Evolutionary conservation across 1,140 invertebrate genomes (phyloP).

Genomic region (Pectinophora gossypiella): DNA sequence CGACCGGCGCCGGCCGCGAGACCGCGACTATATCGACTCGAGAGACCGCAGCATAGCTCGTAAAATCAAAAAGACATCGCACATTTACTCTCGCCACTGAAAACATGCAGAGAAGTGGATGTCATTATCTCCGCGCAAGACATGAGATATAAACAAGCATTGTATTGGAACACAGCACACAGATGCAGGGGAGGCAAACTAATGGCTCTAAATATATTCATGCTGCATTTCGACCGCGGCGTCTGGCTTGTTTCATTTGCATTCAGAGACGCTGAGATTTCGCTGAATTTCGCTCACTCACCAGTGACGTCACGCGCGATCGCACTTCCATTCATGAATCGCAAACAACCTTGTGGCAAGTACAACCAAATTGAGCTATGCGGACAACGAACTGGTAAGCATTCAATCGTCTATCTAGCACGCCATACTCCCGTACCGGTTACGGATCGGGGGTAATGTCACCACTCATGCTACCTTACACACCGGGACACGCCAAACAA

Average conservation of each 20-base stretch:
- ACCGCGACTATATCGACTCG: constrained; percentile 17
- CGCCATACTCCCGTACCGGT: constrained; percentile 4
- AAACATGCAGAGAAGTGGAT: constrained; percentile 52
- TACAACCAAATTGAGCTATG: constrained; percentile 65
- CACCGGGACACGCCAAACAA: constrained; percentile 31
- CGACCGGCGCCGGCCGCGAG: constrained; percentile 20
- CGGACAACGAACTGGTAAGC: constrained; percentile 12
- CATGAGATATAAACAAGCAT: constrained; percentile 33
- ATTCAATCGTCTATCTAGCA: constrained; percentile 9
- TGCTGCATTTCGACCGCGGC: constrained; percentile 51
- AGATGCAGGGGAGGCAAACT: constrained; percentile 47
- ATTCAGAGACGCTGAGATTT: constrained; percentile 33
- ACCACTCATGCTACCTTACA: constrained; percentile 33
- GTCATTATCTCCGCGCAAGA: constrained; percentile 27
- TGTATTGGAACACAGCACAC: constrained; percentile 46
- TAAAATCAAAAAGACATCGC: constrained; percentile 70
- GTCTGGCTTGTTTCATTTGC: constrained; percentile 39
- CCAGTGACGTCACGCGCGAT: constrained; percentile 27
- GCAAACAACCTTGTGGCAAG: constrained; percentile 56
- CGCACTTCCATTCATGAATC: constrained; percentile 44
- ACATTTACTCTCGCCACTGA: constrained; percentile 49
- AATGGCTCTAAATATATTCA: constrained; percentile 47
- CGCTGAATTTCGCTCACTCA: constrained; percentile 72
- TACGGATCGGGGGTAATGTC: constrained; percentile 9
- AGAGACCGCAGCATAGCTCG: constrained; percentile 47